Evolutionary conservation across 2,888 invertebrate genomes (phyloP).

Genomic region (Pegoplata infirma): DNA sequence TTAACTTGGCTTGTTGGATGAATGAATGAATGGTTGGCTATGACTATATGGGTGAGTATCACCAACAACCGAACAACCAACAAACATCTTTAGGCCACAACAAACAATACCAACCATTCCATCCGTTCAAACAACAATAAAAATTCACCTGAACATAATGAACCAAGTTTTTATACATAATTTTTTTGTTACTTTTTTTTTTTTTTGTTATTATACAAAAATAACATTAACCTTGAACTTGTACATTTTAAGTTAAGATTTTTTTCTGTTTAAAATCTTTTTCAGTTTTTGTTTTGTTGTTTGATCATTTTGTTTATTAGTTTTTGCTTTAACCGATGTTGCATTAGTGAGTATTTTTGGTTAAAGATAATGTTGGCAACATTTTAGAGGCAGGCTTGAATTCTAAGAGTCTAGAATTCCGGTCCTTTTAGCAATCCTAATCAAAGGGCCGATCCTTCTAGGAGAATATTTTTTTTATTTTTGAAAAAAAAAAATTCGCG

Average conservation of each 20-base stretch:
- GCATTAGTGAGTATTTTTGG: too few relatives aligned
- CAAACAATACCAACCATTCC: background rate
- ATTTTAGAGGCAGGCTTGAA: too few relatives aligned
- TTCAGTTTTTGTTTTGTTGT: constrained; percentile 33
- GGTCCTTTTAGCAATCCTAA: too few relatives aligned
- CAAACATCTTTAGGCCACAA: background rate
- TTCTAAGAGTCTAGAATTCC: too few relatives aligned
- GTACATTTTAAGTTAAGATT: constrained; percentile 40
- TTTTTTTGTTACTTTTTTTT: constrained; percentile 7
- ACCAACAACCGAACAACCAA: too few relatives aligned
- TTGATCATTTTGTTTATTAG: too few relatives aligned
- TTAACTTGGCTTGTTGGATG: background rate
- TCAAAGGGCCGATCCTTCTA: too few relatives aligned
- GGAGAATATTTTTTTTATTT: too few relatives aligned
- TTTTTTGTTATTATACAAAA: background rate
- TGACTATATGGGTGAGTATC: background rate
- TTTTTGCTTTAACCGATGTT: too few relatives aligned
- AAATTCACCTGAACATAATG: constrained; percentile 2
- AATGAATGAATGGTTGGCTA: background rate
- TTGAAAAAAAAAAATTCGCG: too few relatives aligned
- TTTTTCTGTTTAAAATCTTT: constrained; percentile 28
- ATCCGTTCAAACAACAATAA: background rate
- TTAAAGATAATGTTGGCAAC: too few relatives aligned
- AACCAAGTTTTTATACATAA: background rate
- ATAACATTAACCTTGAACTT: constrained; percentile 62